Evolutionary conservation across 1,140 invertebrate genomes (phyloP), one percentile per base, ranked within the genome.

Genomic region (Drosophila grimshawi): DNA sequence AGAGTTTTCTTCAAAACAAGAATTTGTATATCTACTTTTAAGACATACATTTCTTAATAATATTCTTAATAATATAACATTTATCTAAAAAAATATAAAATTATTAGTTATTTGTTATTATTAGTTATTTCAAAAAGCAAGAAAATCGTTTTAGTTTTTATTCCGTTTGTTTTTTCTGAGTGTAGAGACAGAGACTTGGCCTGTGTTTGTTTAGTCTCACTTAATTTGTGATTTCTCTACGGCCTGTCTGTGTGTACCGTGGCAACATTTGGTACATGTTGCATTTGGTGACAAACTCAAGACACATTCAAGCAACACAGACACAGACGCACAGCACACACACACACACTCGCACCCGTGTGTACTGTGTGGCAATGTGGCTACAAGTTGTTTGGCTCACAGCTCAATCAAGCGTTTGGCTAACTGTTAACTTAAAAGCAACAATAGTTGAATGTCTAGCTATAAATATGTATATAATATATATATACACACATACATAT

Each of bases 391-490:
- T 35, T 65, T 52, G 19, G 52, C 37, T 66, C 62, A 78, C 62
- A 80, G 76, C 79, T 83, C 83, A 88, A 88, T 86, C 83, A 86
- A 88, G 77, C 61, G 68, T 51, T 76, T 76, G 62, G 62, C 68
- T 68, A 64, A 88, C 71, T 75, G 67, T 77, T 89, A 89, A 80
- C 68, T 80, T 57, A 67, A 71, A 59, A 41, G 64, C 45, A n/a
- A 8, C n/a, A 11, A 46, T 67, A 60, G 59, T 61, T 65, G 60
- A 60, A 53, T 64, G 30, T 35, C 61, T 59, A n/a, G 8, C 30
- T 41, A 55, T 19, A 53, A 60, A 86, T 51, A 32, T 49, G 52
- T 39, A 63, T 43, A 32, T n/a, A 19, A 46, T 43, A 46, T 59
- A 65, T 76, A 77, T 60, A 45, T 56, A 67, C 48, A 27, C 46